phyloP scores from a whole-genome alignment of 2,113 vertebrate genomes.

The Nerophis lumbriciformis region DNA sequence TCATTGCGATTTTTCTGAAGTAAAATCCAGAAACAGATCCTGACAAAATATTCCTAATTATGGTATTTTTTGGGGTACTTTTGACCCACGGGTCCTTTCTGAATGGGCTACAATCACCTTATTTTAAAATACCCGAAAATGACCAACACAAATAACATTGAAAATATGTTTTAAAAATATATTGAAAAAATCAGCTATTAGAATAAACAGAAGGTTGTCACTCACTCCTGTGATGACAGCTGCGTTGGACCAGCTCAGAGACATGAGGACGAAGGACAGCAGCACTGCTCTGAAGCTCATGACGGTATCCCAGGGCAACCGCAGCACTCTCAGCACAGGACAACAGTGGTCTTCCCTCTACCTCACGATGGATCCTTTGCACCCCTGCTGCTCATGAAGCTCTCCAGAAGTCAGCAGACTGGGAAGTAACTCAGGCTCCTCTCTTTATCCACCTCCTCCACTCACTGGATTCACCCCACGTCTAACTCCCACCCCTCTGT shows the following conservation, averaged over 20 bases:
- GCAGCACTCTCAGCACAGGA: conserved; percentile 23
- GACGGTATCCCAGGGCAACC: conserved; percentile 45
- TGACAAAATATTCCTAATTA: background rate
- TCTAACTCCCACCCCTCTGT: conserved; percentile 37
- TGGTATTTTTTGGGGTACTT: background rate
- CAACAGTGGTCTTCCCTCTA: conserved; percentile 25
- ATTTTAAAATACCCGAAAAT: background rate
- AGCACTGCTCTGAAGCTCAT: conserved; percentile 65
- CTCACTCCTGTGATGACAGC: conserved; percentile 80
- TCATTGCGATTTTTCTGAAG: too few species aligned
- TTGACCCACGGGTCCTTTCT: too few species aligned
- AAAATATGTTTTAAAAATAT: too few species aligned
- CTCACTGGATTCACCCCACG: conserved; percentile 23
- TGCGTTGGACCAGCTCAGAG: conserved; percentile 64
- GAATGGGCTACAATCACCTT: too few species aligned
- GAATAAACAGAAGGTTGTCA: conserved; percentile 6
- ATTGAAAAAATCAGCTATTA: background rate
- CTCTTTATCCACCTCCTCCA: conserved; percentile 59
- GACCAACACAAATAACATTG: background rate
- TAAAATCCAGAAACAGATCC: background rate
- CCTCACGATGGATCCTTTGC: conserved; percentile 21
- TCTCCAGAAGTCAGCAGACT: conserved; percentile 36
- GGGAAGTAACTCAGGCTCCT: conserved; percentile 36
- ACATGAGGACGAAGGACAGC: conserved; percentile 65
- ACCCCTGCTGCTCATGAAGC: conserved; percentile 26